phyloP scores from a whole-genome alignment of 2,888 invertebrate species.

The Rhynchonema sp. region DNA sequence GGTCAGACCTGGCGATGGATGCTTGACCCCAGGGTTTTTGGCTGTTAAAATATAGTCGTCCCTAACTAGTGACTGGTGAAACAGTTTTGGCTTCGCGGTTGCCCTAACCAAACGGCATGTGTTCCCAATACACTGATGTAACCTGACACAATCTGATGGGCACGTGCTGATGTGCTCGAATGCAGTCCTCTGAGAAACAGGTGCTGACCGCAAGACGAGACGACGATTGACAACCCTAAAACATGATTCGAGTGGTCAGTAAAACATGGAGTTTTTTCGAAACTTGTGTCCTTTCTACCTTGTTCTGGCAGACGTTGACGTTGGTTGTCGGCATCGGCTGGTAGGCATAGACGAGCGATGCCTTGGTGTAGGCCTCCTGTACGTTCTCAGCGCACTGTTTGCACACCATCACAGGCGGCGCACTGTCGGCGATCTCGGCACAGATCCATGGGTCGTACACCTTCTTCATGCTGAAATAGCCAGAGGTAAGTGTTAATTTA shows the following conservation, averaged over 20 bases:
- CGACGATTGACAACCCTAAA: slow-evolving; percentile 67
- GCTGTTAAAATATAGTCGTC: too few species aligned
- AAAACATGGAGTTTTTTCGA: not conserved
- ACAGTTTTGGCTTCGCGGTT: too few species aligned
- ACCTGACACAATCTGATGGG: slow-evolving; percentile 52
- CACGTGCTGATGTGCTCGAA: slow-evolving; percentile 81
- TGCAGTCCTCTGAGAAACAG: slow-evolving; percentile 90
- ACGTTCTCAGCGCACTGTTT: slow-evolving; percentile 52
- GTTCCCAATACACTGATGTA: too few species aligned
- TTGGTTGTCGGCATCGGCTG: slow-evolving; percentile 23
- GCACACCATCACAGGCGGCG: slow-evolving; percentile 84
- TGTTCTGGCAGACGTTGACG: slow-evolving; percentile 21
- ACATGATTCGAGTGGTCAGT: slow-evolving; percentile 8
- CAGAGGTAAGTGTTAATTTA: too few species aligned
- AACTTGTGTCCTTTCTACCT: too few species aligned
- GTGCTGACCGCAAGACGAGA: slow-evolving; percentile 82
- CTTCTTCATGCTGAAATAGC: not conserved
- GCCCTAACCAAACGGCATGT: too few species aligned
- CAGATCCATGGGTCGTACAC: slow-evolving; percentile 68
- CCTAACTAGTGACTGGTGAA: too few species aligned
- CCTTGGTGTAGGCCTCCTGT: slow-evolving; percentile 27
- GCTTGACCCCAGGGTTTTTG: too few species aligned
- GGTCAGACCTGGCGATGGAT: too few species aligned
- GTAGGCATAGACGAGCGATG: slow-evolving; percentile 13
- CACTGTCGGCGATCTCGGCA: slow-evolving; percentile 40